These are phyloP conservation scores for Etheostoma nigrum DNA, from an alignment of 2,797 vertebrate genomes.

Conservation along the genomic window DNA sequence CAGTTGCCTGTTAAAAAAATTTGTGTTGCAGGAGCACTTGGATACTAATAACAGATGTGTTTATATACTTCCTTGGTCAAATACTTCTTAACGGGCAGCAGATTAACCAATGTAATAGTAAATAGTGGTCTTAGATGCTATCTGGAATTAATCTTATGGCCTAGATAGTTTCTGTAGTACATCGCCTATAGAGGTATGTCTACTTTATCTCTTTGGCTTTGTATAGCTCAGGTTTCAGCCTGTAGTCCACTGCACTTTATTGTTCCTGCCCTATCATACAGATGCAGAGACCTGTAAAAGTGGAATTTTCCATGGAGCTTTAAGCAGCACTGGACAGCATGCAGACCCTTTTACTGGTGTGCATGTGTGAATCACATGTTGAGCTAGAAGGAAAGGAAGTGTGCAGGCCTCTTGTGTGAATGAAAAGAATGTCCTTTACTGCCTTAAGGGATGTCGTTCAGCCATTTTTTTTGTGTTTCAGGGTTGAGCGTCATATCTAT, in stretches of 20 bases:
- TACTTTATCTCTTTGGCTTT: slow-evolving; percentile 12
- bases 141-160: slow-evolving; percentile 16
- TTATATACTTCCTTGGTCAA: background rate
- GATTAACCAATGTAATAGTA: background rate
- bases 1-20: slow-evolving; percentile 1
- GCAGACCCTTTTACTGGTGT: slow-evolving; percentile 58
- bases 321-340: slow-evolving; percentile 55
- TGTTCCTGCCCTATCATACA: slow-evolving; percentile 50
- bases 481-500: slow-evolving; percentile 62
- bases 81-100: background rate
- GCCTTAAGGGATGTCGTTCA: slow-evolving; percentile 68
- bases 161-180: background rate
- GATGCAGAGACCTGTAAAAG: slow-evolving; percentile 55
- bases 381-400: slow-evolving; percentile 69
- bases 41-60: slow-evolving; percentile 5
- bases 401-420: slow-evolving; percentile 73
- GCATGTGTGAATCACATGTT: slow-evolving; percentile 82
- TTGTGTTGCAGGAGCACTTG: background rate
- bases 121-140: background rate
- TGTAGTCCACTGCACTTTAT: slow-evolving; percentile 18
- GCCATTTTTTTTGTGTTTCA: slow-evolving; percentile 56
- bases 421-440: slow-evolving; percentile 76
- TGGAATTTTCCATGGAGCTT: slow-evolving; percentile 78
- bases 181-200: slow-evolving; percentile 7
- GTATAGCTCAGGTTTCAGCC: slow-evolving; percentile 25